Evolutionary conservation across 2,113 vertebrate genomes (phyloP).

Genomic region (Nesoenas mayeri): DNA sequence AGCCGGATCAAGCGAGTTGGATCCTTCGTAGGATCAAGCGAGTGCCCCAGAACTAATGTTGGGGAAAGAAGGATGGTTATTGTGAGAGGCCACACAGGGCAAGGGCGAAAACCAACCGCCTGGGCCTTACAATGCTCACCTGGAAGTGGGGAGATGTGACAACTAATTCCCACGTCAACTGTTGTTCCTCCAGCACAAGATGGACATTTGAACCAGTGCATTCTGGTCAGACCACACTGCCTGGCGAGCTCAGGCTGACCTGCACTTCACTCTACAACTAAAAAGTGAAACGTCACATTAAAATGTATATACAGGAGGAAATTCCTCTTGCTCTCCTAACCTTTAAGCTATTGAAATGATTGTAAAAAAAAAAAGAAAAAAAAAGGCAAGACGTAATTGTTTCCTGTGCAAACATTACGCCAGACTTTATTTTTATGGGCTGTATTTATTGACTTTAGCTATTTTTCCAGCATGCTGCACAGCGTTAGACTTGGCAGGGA

Average conservation of each 20-base stretch:
- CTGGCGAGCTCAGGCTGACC: background rate
- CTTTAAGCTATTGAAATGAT: constrained; percentile 12
- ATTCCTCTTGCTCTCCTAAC: background rate
- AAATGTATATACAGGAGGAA: background rate
- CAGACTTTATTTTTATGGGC: constrained; percentile 63
- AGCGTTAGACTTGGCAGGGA: constrained; percentile 55
- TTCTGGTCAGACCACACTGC: background rate
- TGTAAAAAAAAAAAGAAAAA: background rate
- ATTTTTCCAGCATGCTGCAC: constrained; percentile 56
- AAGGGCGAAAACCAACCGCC: background rate
- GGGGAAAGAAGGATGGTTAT: background rate
- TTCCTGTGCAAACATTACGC: constrained; percentile 48
- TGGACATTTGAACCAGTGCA: background rate
- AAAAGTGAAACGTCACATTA: background rate
- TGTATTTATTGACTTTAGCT: constrained; percentile 66
- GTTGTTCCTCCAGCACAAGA: background rate
- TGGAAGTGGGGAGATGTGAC: background rate
- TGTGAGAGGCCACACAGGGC: background rate
- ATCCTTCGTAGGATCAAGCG: background rate
- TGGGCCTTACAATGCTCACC: background rate
- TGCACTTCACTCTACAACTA: background rate
- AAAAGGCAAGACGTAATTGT: constrained; percentile 13
- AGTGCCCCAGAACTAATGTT: accelerated
- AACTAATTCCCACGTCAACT: background rate
- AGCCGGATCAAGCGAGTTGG: no score